Evolutionary conservation across 2,113 vertebrate genomes (phyloP), one percentile per base, ranked within the genome.

Genomic region (Podilymbus podiceps): DNA sequence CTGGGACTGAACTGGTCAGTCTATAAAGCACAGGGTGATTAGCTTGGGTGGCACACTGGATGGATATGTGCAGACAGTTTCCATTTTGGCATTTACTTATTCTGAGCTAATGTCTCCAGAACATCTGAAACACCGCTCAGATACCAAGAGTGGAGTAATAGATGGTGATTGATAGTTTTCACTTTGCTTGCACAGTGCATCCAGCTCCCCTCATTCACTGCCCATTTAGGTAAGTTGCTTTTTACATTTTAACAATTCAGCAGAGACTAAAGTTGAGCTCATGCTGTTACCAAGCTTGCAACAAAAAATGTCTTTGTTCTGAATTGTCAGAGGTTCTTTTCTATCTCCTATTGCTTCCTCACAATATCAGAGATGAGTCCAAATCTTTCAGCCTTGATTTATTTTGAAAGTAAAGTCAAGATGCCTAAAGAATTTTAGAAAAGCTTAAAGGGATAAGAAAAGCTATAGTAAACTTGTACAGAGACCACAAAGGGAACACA

Each of bases 101-200:
- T 93, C 59, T 74, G 55, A 89, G 63, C 46, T 95, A 93, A 92
- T 89, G 55, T 95, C 72, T 90, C 78, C 75, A 85, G 59, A 96
- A 91, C 67, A 87, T 85, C 75, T 91, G 94, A 95, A 96, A 91
- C 47, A 77, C 67, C 88, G n/a, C 72, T 88, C 47, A 86, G 46
- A 93, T 90, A 95, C 42, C 50, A 91, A 74, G 68, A 94, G 31
- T 83, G 21, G 50, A 88, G 85, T 89, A 92, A 88, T 80, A 95
- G 90, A 90, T 55, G 68, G 38, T 95, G 90, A 97, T 72, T 96
- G 85, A 93, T 88, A 93, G 76, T 86, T 81, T 95, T 93, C 56
- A 89, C 79, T 89, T 95, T 93, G 68, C 64, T 94, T 90, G 42
- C 55, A 88, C 0, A 5, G 49, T 86, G 35, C 60, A 68, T 80